These are phyloP conservation scores for Peucedramus taeniatus DNA, from an alignment of 2,113 vertebrate genomes.

Conservation along the genomic window DNA sequence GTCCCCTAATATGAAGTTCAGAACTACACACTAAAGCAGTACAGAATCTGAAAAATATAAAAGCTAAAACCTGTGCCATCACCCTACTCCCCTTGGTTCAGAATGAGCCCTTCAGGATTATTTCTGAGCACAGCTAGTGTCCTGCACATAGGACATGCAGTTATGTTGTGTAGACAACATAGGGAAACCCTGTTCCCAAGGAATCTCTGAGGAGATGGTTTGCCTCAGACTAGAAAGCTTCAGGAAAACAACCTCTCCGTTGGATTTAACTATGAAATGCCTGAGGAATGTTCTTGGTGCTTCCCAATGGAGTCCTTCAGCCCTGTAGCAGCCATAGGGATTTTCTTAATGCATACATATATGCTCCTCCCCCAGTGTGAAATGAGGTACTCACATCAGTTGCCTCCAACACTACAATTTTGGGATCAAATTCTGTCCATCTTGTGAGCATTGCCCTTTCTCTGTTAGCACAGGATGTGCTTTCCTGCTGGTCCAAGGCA, in stretches of 20 bases:
- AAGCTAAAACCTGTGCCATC: not conserved
- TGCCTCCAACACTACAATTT: not conserved
- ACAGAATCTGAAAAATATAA: not conserved
- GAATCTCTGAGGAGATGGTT: not conserved
- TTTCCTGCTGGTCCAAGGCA: not conserved
- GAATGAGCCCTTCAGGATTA: not conserved
- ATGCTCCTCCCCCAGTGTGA: not conserved
- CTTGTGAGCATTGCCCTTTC: not conserved
- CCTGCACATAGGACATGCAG: fast-evolving
- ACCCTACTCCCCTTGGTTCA: not conserved
- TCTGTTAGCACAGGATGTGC: not conserved
- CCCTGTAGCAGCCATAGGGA: not conserved
- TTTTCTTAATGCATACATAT: not conserved
- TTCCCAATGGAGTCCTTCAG: not conserved
- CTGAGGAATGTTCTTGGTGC: not conserved
- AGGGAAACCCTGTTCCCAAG: not conserved
- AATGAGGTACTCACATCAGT: not conserved
- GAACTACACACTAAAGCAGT: not conserved
- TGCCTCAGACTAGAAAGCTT: not conserved
- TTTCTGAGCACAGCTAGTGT: not conserved
- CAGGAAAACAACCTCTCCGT: not conserved
- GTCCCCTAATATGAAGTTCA: not conserved
- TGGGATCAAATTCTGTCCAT: not conserved
- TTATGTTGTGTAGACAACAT: not conserved
- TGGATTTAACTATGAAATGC: not conserved